Conservation (phyloP, 2,797 vertebrate genomes). For the Clarias fuscus region DNA sequence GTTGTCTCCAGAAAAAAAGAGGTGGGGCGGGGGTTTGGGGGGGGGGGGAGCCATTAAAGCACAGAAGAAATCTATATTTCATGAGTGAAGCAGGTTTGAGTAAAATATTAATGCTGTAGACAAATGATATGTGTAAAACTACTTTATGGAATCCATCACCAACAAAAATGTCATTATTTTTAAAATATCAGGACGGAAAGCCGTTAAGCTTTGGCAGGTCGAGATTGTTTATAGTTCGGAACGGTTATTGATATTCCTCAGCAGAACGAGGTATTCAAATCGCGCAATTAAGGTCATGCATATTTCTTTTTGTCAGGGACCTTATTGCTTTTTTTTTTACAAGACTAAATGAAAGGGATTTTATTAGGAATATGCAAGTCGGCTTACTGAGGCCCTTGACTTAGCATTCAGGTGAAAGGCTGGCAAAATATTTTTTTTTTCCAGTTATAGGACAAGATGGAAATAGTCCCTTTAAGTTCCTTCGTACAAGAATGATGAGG, state of each 20-base stretch:
- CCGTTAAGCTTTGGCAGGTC: conserved; percentile 6
- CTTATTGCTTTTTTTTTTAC: not conserved
- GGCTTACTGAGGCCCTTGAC: not conserved
- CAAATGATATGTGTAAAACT: conserved; percentile 41
- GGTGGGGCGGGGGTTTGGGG: too few species aligned
- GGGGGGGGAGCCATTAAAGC: conserved; percentile 41
- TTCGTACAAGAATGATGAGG: too few species aligned
- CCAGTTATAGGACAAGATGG: too few species aligned
- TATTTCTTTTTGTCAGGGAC: not conserved
- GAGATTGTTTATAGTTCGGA: conserved; percentile 19
- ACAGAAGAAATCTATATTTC: conserved; percentile 46
- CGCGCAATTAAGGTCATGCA: conserved; percentile 9
- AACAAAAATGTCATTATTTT: conserved; percentile 32
- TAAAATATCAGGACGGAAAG: conserved; percentile 20
- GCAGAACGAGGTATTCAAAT: not conserved
- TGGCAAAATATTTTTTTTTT: too few species aligned
- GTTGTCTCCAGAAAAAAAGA: conserved; percentile 40
- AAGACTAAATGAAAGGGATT: not conserved
- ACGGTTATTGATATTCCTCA: not conserved
- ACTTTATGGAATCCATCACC: conserved; percentile 29
- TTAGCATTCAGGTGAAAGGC: not conserved
- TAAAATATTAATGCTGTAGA: conserved; percentile 48
- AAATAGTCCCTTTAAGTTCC: too few species aligned
- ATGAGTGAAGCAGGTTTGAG: conserved; percentile 37
- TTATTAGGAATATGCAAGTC: not conserved